phyloP scores from a whole-genome alignment of 1,140 invertebrate species.

The Chironomus tepperi region DNA sequence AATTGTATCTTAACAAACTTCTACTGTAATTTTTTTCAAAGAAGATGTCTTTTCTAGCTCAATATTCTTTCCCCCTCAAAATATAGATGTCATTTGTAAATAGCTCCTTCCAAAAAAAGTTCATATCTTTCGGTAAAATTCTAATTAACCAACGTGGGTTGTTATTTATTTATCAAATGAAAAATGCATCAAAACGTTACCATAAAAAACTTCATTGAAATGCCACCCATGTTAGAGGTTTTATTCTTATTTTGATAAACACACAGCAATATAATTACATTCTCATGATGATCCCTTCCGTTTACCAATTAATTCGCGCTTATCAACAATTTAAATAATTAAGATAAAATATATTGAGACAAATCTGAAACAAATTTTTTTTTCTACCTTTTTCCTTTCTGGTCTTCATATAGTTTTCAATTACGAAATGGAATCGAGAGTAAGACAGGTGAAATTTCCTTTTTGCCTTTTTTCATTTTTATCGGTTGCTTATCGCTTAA shows the following conservation, averaged over 20 bases:
- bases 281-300: conserved; percentile 22
- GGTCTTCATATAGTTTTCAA: background rate
- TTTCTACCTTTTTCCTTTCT: background rate
- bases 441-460: conserved; percentile 7
- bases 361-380: conserved; percentile 8
- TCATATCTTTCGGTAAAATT: too few species aligned
- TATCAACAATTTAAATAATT: conserved; percentile 24
- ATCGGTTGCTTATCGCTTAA: conserved; percentile 3
- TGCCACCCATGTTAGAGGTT: background rate
- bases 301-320: conserved; percentile 22
- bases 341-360: background rate
- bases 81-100: too few species aligned
- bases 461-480: background rate
- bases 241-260: background rate
- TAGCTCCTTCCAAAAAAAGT: too few species aligned
- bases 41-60: too few species aligned
- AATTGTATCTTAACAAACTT: too few species aligned
- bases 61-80: too few species aligned
- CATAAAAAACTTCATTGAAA: background rate
- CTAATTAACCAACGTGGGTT: too few species aligned
- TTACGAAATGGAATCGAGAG: background rate
- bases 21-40: too few species aligned
- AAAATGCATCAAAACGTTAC: too few species aligned
- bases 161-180: too few species aligned
- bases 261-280: conserved; percentile 6